Percentiles rank a stretch among this genome's conserved stretches.
phyloP scores from a whole-genome alignment of 2,888 invertebrate genomes.

The Diarsia rubi region DNA sequence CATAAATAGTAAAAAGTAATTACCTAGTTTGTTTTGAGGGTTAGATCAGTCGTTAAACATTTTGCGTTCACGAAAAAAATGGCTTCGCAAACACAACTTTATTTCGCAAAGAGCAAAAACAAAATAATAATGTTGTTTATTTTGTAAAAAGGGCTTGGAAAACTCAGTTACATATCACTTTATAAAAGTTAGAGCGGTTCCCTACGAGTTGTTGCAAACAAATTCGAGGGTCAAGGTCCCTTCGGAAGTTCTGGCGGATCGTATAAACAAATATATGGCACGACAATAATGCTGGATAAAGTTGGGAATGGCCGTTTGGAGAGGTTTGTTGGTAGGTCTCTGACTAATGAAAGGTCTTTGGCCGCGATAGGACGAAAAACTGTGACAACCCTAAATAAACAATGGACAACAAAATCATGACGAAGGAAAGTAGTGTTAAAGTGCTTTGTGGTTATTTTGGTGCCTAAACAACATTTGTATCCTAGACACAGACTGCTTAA shows the following conservation, averaged over 20 bases:
- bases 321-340: neutral
- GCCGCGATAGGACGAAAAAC: neutral
- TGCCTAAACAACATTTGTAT: neutral
- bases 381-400: neutral
- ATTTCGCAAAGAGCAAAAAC: slow-evolving; percentile 16
- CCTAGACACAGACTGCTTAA: too few relatives aligned
- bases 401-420: neutral
- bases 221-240: slow-evolving; percentile 35
- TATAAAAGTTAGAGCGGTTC: slow-evolving; percentile 27
- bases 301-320: neutral
- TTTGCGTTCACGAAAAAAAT: neutral
- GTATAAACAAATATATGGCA: slow-evolving; percentile 17
- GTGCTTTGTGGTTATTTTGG: neutral
- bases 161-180: slow-evolving; percentile 31
- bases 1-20: too few relatives aligned
- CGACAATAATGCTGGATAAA: slow-evolving; percentile 4
- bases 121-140: slow-evolving; percentile 32
- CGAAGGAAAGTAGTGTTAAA: neutral
- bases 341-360: neutral
- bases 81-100: neutral
- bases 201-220: slow-evolving; percentile 25
- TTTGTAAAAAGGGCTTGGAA: slow-evolving; percentile 24
- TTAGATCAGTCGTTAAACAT: neutral
- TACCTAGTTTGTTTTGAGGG: neutral
- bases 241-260: neutral